Conservation (phyloP, 2,113 vertebrate genomes). For the Anas platyrhynchos region DNA sequence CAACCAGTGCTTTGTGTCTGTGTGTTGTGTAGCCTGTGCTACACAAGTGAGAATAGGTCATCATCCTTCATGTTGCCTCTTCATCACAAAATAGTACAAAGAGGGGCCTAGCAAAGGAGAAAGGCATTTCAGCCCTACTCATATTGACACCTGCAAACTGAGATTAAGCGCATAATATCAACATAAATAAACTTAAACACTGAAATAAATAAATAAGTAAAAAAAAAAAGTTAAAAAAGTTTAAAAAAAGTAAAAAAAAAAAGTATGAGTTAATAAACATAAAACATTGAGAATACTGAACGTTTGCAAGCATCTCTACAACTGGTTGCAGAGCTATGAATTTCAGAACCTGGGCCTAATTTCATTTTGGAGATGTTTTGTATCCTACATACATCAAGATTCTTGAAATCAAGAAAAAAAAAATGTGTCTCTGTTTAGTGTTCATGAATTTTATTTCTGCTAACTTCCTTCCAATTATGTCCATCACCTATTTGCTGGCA, state of each 20-base stretch:
- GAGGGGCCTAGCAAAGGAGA: background rate
- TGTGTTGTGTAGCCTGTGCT: background rate
- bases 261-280: too few relatives aligned
- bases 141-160: background rate
- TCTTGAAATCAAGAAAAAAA: background rate
- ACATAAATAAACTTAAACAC: too few relatives aligned
- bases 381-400: background rate
- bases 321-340: background rate
- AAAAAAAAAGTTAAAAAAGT: too few relatives aligned
- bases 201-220: too few relatives aligned
- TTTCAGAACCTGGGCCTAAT: background rate
- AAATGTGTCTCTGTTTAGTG: background rate
- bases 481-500: background rate
- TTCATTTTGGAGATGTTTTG: background rate
- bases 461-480: background rate
- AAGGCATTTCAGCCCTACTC: background rate
- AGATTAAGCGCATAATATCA: background rate
- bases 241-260: too few relatives aligned
- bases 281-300: background rate
- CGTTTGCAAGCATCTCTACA: background rate
- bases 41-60: background rate
- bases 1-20: accelerated
- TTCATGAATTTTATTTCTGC: background rate
- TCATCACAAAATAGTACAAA: background rate
- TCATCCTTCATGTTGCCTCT: background rate